phyloP scores from a whole-genome alignment of 2,113 vertebrate species.

The Triplophysa rosa region DNA sequence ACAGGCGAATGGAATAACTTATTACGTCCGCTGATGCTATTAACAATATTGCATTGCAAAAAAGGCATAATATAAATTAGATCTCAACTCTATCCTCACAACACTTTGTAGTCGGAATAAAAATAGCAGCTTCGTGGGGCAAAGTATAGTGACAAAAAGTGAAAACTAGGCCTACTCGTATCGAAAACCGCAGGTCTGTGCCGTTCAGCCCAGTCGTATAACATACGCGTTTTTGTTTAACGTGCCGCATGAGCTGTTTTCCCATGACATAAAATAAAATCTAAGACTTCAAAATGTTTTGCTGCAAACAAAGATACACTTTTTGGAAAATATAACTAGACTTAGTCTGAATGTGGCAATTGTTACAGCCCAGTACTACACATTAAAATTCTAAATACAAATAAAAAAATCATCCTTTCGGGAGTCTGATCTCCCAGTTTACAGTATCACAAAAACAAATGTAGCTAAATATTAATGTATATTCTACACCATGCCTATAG shows the following conservation, averaged over 20 bases:
- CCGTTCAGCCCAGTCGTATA: background rate
- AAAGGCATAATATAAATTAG: slow-evolving; percentile 57
- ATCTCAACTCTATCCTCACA: slow-evolving; percentile 59
- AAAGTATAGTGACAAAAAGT: slow-evolving; percentile 11
- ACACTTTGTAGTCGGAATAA: slow-evolving; percentile 57
- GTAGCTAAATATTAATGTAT: slow-evolving; percentile 58
- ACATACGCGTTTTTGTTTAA: background rate
- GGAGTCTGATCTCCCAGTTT: slow-evolving; percentile 56
- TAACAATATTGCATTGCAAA: slow-evolving; percentile 50
- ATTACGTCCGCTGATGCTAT: slow-evolving; percentile 34
- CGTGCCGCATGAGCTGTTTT: background rate
- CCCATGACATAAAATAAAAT: slow-evolving; percentile 53
- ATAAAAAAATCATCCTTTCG: slow-evolving; percentile 66
- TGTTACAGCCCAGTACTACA: slow-evolving; percentile 80
- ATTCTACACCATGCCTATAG: slow-evolving; percentile 67
- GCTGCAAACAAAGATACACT: slow-evolving; percentile 57
- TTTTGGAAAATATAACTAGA: slow-evolving; percentile 54
- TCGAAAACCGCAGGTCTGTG: slow-evolving; percentile 18
- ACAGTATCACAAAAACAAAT: slow-evolving; percentile 48
- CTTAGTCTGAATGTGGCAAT: slow-evolving; percentile 60
- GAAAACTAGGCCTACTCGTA: slow-evolving; percentile 20
- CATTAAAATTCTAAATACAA: slow-evolving; percentile 71
- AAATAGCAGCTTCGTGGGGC: slow-evolving; percentile 73
- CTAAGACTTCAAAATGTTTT: slow-evolving; percentile 64
- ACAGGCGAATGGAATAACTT: slow-evolving; percentile 40